Evolutionary conservation across 2,888 invertebrate species (phyloP).

Genomic region (Hartigia nigra): DNA sequence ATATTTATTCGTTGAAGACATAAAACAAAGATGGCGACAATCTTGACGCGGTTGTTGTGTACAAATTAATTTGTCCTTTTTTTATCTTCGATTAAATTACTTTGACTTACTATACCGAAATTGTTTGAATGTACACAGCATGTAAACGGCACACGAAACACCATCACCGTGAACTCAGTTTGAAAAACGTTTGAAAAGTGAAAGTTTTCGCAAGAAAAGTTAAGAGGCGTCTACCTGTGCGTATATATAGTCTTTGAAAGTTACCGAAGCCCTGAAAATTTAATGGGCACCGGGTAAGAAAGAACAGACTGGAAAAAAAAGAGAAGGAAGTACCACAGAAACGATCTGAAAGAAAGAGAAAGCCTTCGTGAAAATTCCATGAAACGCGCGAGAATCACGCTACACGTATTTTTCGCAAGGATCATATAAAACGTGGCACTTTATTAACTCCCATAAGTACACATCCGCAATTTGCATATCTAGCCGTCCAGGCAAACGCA

Average conservation of each 20-base stretch:
- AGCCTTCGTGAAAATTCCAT: slow-evolving; percentile 16
- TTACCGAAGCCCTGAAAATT: slow-evolving; percentile 5
- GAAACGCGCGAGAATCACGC: not conserved
- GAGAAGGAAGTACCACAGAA: slow-evolving; percentile 4
- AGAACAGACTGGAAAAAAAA: not conserved
- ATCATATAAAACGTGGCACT: not conserved
- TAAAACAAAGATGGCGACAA: not conserved
- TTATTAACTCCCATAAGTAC: not conserved
- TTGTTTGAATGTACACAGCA: not conserved
- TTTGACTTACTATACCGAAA: not conserved
- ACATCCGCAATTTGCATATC: not conserved
- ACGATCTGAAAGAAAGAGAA: slow-evolving; percentile 22
- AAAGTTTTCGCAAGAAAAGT: slow-evolving; percentile 3
- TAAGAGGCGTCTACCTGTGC: not conserved
- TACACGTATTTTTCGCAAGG: not conserved
- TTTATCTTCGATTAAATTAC: not conserved
- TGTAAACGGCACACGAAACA: not conserved
- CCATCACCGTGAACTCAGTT: not conserved
- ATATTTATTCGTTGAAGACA: not conserved
- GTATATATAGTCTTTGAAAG: not conserved
- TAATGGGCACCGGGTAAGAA: not conserved
- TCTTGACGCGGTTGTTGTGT: not conserved
- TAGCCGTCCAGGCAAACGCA: not conserved
- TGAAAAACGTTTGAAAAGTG: slow-evolving; percentile 1
- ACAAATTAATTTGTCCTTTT: not conserved